Percentiles rank a stretch among this genome's conserved stretches.
Conservation (phyloP, 92 coral and sea anemone species). For the Desmophyllum pertusum region DNA sequence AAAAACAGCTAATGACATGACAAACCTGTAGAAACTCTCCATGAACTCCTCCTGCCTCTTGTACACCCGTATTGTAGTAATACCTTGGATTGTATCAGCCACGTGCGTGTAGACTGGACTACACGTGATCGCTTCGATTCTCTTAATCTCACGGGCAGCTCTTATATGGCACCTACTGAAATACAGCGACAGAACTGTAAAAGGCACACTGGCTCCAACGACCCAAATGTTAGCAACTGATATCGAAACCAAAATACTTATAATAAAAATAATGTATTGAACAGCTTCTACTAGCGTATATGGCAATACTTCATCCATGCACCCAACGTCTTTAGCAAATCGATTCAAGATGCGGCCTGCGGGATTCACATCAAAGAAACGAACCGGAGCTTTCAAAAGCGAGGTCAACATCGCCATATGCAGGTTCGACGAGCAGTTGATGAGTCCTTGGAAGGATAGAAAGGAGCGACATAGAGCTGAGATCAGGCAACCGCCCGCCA, state of each 20-base stretch:
- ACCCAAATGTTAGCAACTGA: constrained; percentile 16
- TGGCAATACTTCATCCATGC: constrained; percentile 27
- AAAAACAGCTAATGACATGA: neutral
- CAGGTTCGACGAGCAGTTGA: constrained; percentile 1
- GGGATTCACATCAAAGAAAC: constrained; percentile 22
- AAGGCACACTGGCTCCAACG: constrained; percentile 28
- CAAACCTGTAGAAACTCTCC: constrained; percentile 35
- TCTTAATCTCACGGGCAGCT: constrained; percentile 44
- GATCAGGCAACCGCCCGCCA: neutral
- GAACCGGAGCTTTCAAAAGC: constrained; percentile 4
- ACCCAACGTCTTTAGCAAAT: constrained; percentile 13
- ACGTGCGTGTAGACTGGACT: constrained; percentile 47
- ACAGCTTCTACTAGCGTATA: neutral
- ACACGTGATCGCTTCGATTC: constrained; percentile 46
- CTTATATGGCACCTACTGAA: constrained; percentile 17
- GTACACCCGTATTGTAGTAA: constrained; percentile 33
- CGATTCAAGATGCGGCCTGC: constrained; percentile 27
- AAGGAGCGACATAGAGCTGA: neutral
- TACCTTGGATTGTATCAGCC: constrained; percentile 44
- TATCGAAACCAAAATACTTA: neutral
- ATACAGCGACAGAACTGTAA: neutral
- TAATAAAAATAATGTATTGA: constrained; percentile 1
- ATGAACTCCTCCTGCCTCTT: constrained; percentile 18
- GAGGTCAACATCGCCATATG: constrained; percentile 12
- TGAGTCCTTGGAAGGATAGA: neutral